Evolutionary conservation across 1,140 invertebrate genomes (phyloP).

Genomic region (Pararge aegeria): DNA sequence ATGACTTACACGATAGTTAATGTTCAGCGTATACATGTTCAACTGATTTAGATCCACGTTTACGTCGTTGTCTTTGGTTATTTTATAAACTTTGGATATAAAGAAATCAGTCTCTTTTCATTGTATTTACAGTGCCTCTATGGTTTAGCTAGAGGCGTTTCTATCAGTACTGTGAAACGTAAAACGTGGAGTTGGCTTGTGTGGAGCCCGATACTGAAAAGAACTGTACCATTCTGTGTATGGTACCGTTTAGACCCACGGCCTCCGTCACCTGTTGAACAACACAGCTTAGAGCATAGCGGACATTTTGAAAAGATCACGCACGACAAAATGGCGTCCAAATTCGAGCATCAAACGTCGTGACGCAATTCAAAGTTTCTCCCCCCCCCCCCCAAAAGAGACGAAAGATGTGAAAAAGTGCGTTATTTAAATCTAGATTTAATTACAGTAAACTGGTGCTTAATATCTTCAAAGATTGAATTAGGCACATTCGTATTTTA

Average conservation of each 20-base stretch:
- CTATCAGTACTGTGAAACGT: constrained; percentile 81
- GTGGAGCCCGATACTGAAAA: constrained; percentile 80
- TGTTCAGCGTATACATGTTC: constrained; percentile 67
- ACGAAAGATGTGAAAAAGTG: constrained; percentile 3
- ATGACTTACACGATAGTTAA: constrained; percentile 75
- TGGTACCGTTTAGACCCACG: constrained; percentile 80
- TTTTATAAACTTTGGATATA: constrained; percentile 62
- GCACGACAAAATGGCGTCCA: constrained; percentile 43
- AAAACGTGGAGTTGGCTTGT: constrained; percentile 82
- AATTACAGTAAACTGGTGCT: not conserved
- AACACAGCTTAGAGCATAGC: constrained; percentile 72
- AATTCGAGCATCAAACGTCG: not conserved
- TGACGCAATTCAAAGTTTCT: not conserved
- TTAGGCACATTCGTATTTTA: constrained; percentile 15
- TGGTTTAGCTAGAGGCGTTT: constrained; percentile 46
- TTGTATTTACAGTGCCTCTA: constrained; percentile 69
- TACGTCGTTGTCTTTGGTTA: constrained; percentile 68
- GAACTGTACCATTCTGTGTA: constrained; percentile 81
- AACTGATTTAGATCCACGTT: constrained; percentile 50
- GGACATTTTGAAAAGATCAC: constrained; percentile 51
- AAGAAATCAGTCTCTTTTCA: constrained; percentile 71
- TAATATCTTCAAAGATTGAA: not conserved
- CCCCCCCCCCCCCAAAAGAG: not conserved
- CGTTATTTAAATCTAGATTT: constrained; percentile 3
- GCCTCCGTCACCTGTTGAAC: constrained; percentile 81